Evolutionary conservation across 2,113 vertebrate species (phyloP).

Genomic region (cat (Felis catus)): DNA sequence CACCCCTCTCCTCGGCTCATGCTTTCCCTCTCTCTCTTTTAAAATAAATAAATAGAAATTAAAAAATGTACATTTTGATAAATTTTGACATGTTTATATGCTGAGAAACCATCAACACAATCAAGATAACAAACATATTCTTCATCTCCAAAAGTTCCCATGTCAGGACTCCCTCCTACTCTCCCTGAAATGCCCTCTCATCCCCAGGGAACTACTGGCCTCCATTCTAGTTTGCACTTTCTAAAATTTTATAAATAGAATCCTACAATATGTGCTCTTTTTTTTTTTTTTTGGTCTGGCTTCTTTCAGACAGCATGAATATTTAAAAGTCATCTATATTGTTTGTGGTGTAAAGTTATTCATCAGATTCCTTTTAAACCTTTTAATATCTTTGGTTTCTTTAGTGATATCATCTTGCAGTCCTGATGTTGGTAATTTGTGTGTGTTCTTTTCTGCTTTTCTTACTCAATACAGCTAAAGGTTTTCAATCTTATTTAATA

Average conservation of each 20-base stretch:
- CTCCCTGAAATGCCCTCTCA: background rate
- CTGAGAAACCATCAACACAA: background rate
- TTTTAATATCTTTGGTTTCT: background rate
- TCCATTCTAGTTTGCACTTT: background rate
- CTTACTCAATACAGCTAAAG: background rate
- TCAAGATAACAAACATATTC: background rate
- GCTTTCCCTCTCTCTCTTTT: too few species aligned
- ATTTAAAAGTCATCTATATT: background rate
- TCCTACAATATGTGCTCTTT: background rate
- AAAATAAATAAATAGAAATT: too few species aligned
- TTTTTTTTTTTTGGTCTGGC: background rate
- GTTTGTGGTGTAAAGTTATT: background rate
- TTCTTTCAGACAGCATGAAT: background rate
- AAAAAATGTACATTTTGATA: background rate
- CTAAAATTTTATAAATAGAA: background rate
- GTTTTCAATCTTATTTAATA: background rate
- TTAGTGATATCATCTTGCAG: background rate
- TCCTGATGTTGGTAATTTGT: background rate
- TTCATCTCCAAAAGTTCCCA: background rate
- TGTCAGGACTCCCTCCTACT: background rate
- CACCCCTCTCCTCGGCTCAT: too few species aligned
- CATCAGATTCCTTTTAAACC: background rate
- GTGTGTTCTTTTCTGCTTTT: background rate
- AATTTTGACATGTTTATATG: background rate
- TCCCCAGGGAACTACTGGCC: background rate